Evolutionary conservation across 2,888 invertebrate genomes (phyloP), one percentile per base, ranked within the genome.

Genomic region (Ennomos erosarius): DNA sequence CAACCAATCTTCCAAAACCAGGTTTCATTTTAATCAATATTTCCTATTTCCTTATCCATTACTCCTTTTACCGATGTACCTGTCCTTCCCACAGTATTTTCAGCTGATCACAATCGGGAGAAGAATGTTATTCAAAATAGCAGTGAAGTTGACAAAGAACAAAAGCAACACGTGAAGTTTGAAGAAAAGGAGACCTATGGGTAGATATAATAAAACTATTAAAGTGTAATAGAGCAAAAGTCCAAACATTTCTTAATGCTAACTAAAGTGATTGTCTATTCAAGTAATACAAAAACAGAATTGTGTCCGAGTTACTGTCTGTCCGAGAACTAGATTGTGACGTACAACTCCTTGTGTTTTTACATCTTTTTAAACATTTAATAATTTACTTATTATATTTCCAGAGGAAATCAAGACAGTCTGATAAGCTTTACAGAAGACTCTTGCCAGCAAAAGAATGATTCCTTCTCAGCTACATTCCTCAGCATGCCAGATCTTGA

Each of bases 401-500:
- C 42, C 71, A 90, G 89, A 46, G 75, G 69, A 40, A 65, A 79
- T 55, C 81, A 84, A 71, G 83, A 82, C 59, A 74, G 64, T 52
- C 63, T 87, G 48, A 82, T 86, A 62, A 74, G 70, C 59, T 90
- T 85, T 59, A 79, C 80, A 69, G 81, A 82, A 68, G 84, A 82
- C 26, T 63, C 79, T 55, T 78, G 79, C 64, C 84, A 78, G 54
- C 84, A 81, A 62, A 79, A 68, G 59, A 78, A 71, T 76, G 87
- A 84, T 49, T 79, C 76, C 50, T 87, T 86, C 60, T 67, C 85
- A 26, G 65, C 69, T 44, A 84, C 86, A 62, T 88, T 89, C 67
- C 65, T 90, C 47, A 90, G 78, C 62, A 90, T 90, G 90, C 90
- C 90, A 64, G 88, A 90, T 12, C 76, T 91, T 33, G 87, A 87